Conservation (phyloP, 2,113 vertebrate genomes). For the Poicephalus meyeri region DNA sequence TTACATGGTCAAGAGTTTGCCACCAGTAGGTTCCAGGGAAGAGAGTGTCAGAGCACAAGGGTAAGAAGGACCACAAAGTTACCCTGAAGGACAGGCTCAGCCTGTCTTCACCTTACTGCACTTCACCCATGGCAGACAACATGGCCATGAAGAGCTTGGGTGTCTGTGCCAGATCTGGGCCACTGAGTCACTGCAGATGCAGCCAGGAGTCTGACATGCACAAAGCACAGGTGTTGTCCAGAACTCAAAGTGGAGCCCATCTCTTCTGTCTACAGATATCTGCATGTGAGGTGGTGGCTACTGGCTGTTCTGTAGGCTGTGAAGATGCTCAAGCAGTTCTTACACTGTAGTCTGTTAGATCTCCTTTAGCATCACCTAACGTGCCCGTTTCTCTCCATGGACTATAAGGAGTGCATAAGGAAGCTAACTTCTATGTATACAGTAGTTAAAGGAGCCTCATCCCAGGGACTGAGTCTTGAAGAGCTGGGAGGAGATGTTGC, state of each 20-base stretch:
- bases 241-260: not conserved
- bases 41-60: not conserved
- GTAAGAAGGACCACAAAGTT: not conserved
- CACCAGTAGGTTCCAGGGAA: not conserved
- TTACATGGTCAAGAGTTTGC: not conserved
- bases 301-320: rapidly evolving
- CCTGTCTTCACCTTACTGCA: not conserved
- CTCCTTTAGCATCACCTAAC: not conserved
- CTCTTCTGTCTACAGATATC: not conserved
- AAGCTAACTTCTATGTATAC: not conserved
- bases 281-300: rapidly evolving
- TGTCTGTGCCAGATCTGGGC: not conserved
- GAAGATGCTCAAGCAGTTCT: not conserved
- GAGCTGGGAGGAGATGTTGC: not conserved
- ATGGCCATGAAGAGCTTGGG: not conserved
- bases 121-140: not conserved
- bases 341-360: rapidly evolving
- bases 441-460: not conserved
- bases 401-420: not conserved
- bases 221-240: not conserved
- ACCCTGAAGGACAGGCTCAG: not conserved
- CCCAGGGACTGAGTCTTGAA: not conserved
- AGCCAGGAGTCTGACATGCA: not conserved
- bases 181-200: not conserved
- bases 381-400: not conserved